Evolutionary conservation across 2,888 invertebrate species (phyloP), one percentile per base, ranked within the genome.

Genomic region (Parnassius mnemosyne): DNA sequence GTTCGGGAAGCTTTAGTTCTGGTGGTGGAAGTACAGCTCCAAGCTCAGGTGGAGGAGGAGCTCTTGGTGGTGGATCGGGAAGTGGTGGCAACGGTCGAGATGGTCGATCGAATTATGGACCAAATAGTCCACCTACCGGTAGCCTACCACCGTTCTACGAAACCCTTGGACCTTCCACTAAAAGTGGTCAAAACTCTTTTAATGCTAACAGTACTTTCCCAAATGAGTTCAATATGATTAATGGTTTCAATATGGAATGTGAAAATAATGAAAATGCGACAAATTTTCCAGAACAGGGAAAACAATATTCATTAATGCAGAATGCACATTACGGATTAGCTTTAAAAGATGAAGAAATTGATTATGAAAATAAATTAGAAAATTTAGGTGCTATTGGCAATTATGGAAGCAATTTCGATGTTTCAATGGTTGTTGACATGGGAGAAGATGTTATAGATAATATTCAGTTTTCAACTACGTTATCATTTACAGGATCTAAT

Each of bases 101-200:
- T 79, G 96, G 97, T 0, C 93, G 97, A 56, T 95, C 96, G 65
- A 96, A 96, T 81, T 97, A 97, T 79, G 96, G 96, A 3, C 97
- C 97, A 9, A 96, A 96, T 71, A 97, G 96, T 73, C 97, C 97
- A 58, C 97, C 97, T 1, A 96, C 96, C 0, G 96, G 96, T 12
- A 96, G 96, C 58, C 87, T 97, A 65, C 97, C 97, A n/a, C 97
- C 97, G 1, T 97, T 97, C 77, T 97, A 97, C 81, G 97, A 97
- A 85, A 96, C 96, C 10, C 92, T 97, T 0, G 91, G 89, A 20
- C 89, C 90, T 16, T 89, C 89, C 3, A 88, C 89, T 16, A 97
- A 97, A 83, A 94, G 94, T 57, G 96, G 96, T 12, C 96, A 95
- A 76, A 94, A 94, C 69, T 93, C 94, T 11, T 96, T 94, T 76